Evolutionary conservation across 35 echinoderm and acorn worm genomes (phyloP), one percentile per base, ranked within the genome.

Genomic region (Apostichopus japonicus): DNA sequence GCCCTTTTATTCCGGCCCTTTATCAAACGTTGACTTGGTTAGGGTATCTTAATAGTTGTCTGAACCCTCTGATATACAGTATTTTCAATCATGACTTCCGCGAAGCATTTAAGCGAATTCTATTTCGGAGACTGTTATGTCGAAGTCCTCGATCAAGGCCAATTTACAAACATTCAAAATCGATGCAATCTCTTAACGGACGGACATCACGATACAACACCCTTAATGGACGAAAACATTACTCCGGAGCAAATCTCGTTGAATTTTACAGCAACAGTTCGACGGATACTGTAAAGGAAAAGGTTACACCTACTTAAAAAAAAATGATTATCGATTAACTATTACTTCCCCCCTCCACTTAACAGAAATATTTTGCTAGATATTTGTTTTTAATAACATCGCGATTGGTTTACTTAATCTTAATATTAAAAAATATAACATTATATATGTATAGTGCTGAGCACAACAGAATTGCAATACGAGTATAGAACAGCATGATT

Each of bases 61-160:
- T 99, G 11, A 99, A 99, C 54, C 97, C 97, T 53, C 78, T 99
- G 25, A 99, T 99, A 22, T 99, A 99, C 90, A 95, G 95, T 79
- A 99, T 99, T 55, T 99, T 99, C 56, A 99, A 99, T 72, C 92
- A 86, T 51, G 97, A 99, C 82, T 99, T 99, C 54, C 72, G 97
- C 10, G 91, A 93, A 56, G 97, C 97, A 53, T 99, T 99, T 77
- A 93, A 94, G 79, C 79, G 94, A 79, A 93, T 99, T n/a, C 93
- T 97, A 13, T 91, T 91, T 25, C 71, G 90, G 25, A 77, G 72
- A 22, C 6, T 91, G 90, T 79, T 91, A 23, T 91, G 90, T 89
- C 86, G 86, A 53, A 89, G 22, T 89, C 63, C 86, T 89, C 86
- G 86, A 13, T 89, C 86, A 3, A 82, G 71, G n/a, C 81, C 81